A percentile compares a stretch with the other conserved stretches of the same genome.
These are phyloP conservation scores for Salarias fasciatus DNA, from an alignment of 2,797 vertebrate genomes.

Conservation along the genomic window DNA sequence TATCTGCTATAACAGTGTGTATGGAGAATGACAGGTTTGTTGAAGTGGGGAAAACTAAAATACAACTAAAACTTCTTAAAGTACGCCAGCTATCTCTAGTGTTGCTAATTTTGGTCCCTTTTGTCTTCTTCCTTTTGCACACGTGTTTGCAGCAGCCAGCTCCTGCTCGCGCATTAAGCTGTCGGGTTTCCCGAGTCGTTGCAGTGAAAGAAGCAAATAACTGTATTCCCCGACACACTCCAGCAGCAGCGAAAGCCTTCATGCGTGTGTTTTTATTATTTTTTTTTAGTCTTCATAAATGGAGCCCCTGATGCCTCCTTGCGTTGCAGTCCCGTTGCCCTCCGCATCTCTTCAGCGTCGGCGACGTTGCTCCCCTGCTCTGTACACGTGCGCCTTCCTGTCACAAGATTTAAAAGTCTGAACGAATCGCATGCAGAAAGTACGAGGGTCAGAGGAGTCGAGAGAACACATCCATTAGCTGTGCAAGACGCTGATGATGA, in stretches of 20 bases:
- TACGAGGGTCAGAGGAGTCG: too few relatives aligned
- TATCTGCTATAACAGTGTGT: too few relatives aligned
- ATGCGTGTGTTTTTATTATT: not conserved
- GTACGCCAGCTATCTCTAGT: too few relatives aligned
- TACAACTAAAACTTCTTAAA: too few relatives aligned
- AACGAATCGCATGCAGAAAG: constrained; percentile 5
- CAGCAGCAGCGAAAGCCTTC: not conserved
- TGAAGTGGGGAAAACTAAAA: too few relatives aligned
- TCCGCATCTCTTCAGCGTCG: not conserved
- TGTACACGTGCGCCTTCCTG: not conserved
- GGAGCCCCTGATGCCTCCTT: not conserved
- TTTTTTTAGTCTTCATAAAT: not conserved
- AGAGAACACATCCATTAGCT: too few relatives aligned
- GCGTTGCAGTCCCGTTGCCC: not conserved
- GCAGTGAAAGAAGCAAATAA: not conserved
- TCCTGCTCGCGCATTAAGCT: not conserved
- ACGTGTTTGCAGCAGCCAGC: not conserved
- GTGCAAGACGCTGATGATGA: constrained; percentile 3
- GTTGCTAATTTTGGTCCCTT: too few relatives aligned
- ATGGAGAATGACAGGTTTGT: too few relatives aligned
- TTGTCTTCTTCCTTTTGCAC: too few relatives aligned
- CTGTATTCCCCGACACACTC: not conserved
- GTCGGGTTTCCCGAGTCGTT: not conserved
- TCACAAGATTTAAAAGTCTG: not conserved
- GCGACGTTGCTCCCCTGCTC: not conserved